Evolutionary conservation across 2,888 invertebrate genomes (phyloP), one percentile per base, ranked within the genome.

Genomic region (Phrixothrix hirtus): DNA sequence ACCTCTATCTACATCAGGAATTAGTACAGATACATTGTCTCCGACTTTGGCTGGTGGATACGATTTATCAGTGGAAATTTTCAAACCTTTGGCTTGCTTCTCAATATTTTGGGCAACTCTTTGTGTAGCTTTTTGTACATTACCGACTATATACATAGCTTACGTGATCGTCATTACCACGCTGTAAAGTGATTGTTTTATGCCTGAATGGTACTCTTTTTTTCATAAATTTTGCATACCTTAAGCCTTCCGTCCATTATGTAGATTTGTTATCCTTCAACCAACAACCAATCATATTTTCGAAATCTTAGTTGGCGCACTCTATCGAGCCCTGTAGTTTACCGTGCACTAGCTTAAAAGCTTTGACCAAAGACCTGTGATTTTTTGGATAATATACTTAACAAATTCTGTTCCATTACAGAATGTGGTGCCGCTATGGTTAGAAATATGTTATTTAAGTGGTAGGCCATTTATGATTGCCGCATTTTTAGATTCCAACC

Each of bases 1-100:
- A 45, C 44, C 55, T 48, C 43, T 60, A 39, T 63, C 59, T 25
- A 63, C 58, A 54, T 62, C 60, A 31, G 61, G 60, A 55, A 60
- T 57, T 29, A 43, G 54, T 53, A 63, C 47, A 46, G 41, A 62
- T n/a, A 62, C 50, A 42, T 59, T 64, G 49, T 58, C 60, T 41
- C 56, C 61, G 10, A 51, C 41, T 35, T 58, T 50, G 7, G 43
- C 56, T 29, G 54, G 44, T 26, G 52, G 45, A 43, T 61, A 53
- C 11, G 34, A 35, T 13, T 39, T 41, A 39, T 58, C 52, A 36
- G 56, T 56, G 35, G 39, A 32, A 34, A 31, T 21, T 58, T 51
- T 55, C 43, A 58, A 54, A 49, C 35, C 53, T 55, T 60, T 48
- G 25, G 49, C 51, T 49, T 55, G 50, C 43, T 58, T 61, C 44